Evolutionary conservation across 2,113 vertebrate genomes (phyloP), one percentile per base, ranked within the genome.

Genomic region (Platysternon megacephalum): DNA sequence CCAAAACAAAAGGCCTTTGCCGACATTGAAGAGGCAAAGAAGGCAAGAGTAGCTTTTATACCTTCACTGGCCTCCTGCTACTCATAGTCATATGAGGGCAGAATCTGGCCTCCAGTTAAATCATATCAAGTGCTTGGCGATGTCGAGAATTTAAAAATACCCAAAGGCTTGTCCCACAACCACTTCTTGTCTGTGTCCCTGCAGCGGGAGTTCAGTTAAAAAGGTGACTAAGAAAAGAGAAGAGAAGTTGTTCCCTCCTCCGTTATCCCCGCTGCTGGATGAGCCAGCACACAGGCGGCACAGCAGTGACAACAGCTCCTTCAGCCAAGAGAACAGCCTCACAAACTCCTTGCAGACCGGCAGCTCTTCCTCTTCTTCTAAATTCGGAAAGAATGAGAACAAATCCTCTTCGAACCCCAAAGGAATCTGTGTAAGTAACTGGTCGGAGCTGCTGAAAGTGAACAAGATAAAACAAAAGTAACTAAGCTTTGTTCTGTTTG

Each of bases 191-290:
- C 68, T 96, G 79, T 97, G 94, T 94, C 93, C 85, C 89, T 95
- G 91, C 93, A 98, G 95, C 42, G 52, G 91, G 88, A 98, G 96
- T 97, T 98, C 98, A 7, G 97, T 98, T 39, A 99, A 99, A 98
- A 99, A 99, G 97, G 97, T 98, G 97, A 97, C 98, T 39, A 98
- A 99, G 85, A 99, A 98, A 90, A 98, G 98, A 87, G 99, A 99
- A 82, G 99, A 99, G 91, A 99, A 99, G 96, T 98, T 99, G 7
- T 99, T 99, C 21, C 99, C 99, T 19, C 99, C 99, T 53, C 98
- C 99, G 0, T 95, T 99, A 93, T 99, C 99, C 5, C 99, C 99
- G 0, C 98, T 99, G 87, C 97, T 99, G 5, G 99, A 99, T 0
- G 99, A 99, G 8, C 98, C 98, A 0, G 97, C 98, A 21, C 98